phyloP scores from a whole-genome alignment of 2,888 invertebrate genomes.

The Saturnia japonica region DNA sequence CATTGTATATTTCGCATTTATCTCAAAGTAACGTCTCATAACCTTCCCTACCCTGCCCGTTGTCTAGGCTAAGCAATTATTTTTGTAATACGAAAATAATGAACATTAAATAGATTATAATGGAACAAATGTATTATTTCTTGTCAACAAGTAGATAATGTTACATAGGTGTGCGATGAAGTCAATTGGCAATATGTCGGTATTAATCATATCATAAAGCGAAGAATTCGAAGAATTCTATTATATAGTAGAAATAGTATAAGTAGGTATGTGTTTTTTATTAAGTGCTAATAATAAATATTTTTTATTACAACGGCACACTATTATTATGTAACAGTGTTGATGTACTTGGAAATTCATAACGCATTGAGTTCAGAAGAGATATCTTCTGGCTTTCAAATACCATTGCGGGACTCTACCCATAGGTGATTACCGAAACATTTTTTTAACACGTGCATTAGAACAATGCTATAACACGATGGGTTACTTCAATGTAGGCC shows the following conservation, averaged over 20 bases:
- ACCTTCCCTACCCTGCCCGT: not conserved
- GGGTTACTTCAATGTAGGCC: not conserved
- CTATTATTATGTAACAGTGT: not conserved
- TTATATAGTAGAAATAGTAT: not conserved
- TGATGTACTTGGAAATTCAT: not conserved
- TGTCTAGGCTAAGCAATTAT: not conserved
- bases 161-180: not conserved
- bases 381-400: not conserved
- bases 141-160: not conserved
- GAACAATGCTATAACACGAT: not conserved
- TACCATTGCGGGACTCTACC: not conserved
- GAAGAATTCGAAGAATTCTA: not conserved
- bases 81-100: constrained; percentile 19
- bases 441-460: no score
- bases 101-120: constrained; percentile 1
- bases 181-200: not conserved
- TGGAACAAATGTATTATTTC: not conserved
- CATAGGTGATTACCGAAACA: no score
- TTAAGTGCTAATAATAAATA: not conserved
- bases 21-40: not conserved
- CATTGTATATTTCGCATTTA: no score
- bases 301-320: no score
- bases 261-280: no score
- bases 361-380: not conserved
- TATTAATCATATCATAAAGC: not conserved